A percentile compares a stretch with the other conserved stretches of the same genome.
phyloP scores from a whole-genome alignment of 2,797 vertebrate genomes.

The Sebastes nivosus region DNA sequence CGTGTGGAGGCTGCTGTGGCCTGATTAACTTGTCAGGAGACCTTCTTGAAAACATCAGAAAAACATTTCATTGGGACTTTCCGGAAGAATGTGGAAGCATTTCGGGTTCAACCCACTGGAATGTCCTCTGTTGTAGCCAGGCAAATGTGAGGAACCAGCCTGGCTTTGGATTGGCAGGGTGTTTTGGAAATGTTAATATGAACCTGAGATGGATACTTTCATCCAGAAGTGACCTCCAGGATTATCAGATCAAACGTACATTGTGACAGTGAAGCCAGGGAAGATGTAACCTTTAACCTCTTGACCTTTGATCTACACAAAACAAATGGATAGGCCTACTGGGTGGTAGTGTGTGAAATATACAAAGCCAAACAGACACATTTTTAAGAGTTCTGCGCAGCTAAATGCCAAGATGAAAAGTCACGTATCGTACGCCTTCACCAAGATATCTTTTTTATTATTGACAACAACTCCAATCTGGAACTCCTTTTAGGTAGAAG shows the following conservation, averaged over 20 bases:
- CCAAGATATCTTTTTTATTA: background rate
- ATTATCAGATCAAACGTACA: background rate
- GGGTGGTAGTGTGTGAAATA: background rate
- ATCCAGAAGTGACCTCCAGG: background rate
- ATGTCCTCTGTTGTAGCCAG: conserved; percentile 40
- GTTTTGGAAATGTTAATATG: background rate
- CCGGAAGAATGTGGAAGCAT: conserved; percentile 41
- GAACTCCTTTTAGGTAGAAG: background rate
- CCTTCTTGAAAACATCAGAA: conserved; percentile 5
- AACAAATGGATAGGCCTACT: background rate
- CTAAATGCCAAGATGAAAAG: background rate
- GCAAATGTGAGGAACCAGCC: background rate
- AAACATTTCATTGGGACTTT: conserved; percentile 54
- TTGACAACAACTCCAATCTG: background rate
- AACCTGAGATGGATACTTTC: background rate
- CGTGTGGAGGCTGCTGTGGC: background rate
- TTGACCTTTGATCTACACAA: conserved; percentile 4
- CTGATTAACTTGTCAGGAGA: conserved; percentile 17
- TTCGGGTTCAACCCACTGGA: conserved; percentile 44
- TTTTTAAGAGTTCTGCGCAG: background rate
- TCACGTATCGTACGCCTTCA: background rate
- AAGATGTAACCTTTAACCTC: conserved; percentile 17
- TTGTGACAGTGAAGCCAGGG: background rate
- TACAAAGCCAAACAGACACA: background rate
- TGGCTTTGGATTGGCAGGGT: background rate